Conservation (phyloP, 53 echinoderm and acorn worm genomes). For the Pentamera pediparva region DNA sequence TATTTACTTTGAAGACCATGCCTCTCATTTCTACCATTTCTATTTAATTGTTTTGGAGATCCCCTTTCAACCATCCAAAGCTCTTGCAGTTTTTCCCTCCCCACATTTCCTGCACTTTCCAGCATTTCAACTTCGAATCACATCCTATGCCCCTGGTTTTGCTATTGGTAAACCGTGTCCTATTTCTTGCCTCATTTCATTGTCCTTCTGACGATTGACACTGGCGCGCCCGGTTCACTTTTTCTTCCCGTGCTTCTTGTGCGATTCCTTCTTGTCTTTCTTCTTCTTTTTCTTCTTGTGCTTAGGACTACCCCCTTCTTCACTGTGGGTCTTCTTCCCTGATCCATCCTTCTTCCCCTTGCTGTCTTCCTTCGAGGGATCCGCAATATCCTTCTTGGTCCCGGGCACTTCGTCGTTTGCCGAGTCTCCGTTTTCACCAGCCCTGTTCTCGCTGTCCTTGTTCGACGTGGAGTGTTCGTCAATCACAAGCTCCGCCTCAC, state of each 20-base stretch:
- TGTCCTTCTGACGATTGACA: too few species aligned
- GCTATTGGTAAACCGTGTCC: too few species aligned
- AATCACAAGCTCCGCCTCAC: neutral
- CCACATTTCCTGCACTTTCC: too few species aligned
- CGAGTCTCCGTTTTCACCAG: neutral
- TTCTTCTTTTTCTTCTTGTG: conserved; percentile 54
- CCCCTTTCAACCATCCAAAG: too few species aligned
- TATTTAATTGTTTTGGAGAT: too few species aligned
- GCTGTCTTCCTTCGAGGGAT: conserved; percentile 18
- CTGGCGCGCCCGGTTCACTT: neutral
- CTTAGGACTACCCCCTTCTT: conserved; percentile 18
- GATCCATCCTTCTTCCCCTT: neutral
- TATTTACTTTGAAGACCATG: too few species aligned
- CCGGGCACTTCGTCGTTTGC: neutral
- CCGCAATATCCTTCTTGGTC: conserved; percentile 40
- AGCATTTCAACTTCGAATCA: too few species aligned
- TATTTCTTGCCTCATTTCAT: too few species aligned
- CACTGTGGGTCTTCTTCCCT: neutral
- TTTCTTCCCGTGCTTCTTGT: conserved; percentile 10
- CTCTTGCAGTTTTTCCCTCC: too few species aligned
- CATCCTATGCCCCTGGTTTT: too few species aligned
- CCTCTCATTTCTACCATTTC: too few species aligned
- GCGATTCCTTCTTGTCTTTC: conserved; percentile 24
- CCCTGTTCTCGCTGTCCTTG: too few species aligned
- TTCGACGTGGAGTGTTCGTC: neutral